phyloP scores from a whole-genome alignment of 2,113 vertebrate species.

The Condylura cristata region DNA sequence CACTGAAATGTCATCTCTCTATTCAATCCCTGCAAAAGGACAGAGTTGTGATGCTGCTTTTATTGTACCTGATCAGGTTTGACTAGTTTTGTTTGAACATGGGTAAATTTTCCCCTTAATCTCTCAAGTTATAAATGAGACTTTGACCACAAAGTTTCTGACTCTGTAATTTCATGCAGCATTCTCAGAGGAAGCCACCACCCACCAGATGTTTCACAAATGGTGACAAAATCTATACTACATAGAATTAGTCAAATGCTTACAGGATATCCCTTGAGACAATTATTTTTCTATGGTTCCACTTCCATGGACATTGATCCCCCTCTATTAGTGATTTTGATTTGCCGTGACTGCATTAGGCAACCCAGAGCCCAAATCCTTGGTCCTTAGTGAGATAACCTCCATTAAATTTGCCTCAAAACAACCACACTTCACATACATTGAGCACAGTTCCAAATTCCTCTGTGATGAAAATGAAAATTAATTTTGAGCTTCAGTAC shows the following conservation, averaged over 20 bases:
- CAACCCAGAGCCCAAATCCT: not conserved
- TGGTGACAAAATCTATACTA: not conserved
- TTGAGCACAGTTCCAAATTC: conserved; percentile 26
- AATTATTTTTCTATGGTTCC: not conserved
- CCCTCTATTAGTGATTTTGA: not conserved
- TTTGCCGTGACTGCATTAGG: not conserved
- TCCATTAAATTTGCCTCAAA: conserved; percentile 40
- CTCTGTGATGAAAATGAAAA: conserved; percentile 39
- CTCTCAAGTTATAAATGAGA: not conserved
- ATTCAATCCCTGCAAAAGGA: not conserved
- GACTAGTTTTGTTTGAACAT: not conserved
- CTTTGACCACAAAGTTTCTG: not conserved
- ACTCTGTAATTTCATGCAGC: not conserved
- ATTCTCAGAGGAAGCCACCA: not conserved
- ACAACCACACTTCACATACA: not conserved
- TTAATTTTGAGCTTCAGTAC: conserved; percentile 63
- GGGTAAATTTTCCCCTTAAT: not conserved
- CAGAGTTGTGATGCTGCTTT: not conserved
- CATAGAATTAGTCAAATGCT: not conserved
- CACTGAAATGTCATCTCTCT: not conserved
- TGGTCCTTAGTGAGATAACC: not conserved
- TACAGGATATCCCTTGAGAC: conserved; percentile 4
- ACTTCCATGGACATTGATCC: not conserved
- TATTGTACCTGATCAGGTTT: not conserved
- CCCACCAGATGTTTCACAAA: not conserved